A percentile compares a stretch with the other conserved stretches of the same genome.
phyloP scores from a whole-genome alignment of 2,113 vertebrate species.

The Fulica atra region DNA sequence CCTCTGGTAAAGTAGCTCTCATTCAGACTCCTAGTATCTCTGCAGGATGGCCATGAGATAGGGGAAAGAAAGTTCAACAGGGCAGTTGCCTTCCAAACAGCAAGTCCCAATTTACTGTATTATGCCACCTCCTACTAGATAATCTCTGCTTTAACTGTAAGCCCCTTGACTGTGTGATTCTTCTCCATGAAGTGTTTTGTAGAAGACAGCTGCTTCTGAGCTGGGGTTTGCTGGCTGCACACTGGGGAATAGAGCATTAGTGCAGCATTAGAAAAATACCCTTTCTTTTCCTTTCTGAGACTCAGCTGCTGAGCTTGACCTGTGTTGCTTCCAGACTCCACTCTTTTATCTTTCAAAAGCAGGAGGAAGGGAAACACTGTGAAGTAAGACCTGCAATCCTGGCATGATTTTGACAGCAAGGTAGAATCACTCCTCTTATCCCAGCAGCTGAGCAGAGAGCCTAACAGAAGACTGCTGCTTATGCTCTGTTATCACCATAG shows the following conservation, averaged over 20 bases:
- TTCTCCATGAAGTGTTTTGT: not conserved
- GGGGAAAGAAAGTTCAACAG: not conserved
- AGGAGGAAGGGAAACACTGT: not conserved
- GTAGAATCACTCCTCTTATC: not conserved
- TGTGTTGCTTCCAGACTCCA: not conserved
- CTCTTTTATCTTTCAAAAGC: not conserved
- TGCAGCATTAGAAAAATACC: not conserved
- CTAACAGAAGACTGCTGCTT: not conserved
- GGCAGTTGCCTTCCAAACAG: not conserved
- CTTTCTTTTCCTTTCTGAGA: not conserved
- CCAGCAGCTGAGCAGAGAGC: not conserved
- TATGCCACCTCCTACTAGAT: not conserved
- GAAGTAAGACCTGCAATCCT: not conserved
- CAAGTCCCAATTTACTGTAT: not conserved
- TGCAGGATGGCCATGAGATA: not conserved
- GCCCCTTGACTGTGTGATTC: not conserved
- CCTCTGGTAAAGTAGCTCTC: not conserved
- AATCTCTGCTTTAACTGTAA: not conserved
- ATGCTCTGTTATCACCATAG: not conserved
- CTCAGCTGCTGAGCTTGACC: not conserved
- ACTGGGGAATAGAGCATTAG: not conserved
- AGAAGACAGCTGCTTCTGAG: not conserved
- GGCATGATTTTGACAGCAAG: not conserved
- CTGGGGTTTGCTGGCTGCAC: not conserved
- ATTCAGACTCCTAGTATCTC: not conserved